phyloP scores from a whole-genome alignment of 2,888 invertebrate genomes.

The Marronus borbonicus region DNA sequence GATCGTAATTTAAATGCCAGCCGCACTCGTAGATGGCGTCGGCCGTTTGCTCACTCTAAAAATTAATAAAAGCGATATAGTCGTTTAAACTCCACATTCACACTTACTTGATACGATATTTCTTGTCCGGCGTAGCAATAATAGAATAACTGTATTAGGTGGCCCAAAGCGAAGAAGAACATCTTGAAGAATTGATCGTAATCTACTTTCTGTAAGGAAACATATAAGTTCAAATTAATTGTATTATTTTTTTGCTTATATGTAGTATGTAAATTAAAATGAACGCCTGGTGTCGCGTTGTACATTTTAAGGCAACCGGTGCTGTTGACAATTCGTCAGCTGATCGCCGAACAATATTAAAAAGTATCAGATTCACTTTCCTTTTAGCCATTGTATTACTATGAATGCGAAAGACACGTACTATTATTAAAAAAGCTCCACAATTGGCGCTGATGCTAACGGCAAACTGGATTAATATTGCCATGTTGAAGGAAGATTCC shows the following conservation, averaged over 20 bases:
- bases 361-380: too few species aligned
- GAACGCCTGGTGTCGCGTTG: too few species aligned
- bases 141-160: conserved; percentile 44
- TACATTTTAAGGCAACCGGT: too few species aligned
- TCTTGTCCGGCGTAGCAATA: conserved; percentile 44
- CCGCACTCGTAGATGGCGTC: conserved; percentile 49
- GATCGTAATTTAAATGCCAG: conserved; percentile 50
- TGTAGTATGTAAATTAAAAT: too few species aligned
- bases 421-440: conserved; percentile 51
- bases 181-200: conserved; percentile 42
- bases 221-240: too few species aligned
- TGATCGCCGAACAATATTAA: too few species aligned
- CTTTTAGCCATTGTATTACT: too few species aligned
- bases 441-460: conserved; percentile 53
- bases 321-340: too few species aligned
- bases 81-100: not conserved
- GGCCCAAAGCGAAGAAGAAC: conserved; percentile 30
- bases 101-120: conserved; percentile 30
- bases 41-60: conserved; percentile 50
- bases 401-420: not conserved
- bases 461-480: conserved; percentile 53
- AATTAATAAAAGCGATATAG: not conserved
- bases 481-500: conserved; percentile 52
- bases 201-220: conserved; percentile 42
- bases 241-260: too few species aligned